These are phyloP conservation scores for Bos taurus DNA, from an alignment of 2,113 vertebrate genomes.

Conservation along the genomic window ARS-UCD2.0 NC_037331.1:116932001-116932500, in stretches of 20 bases:
- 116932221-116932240: neutral
- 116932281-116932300: rapidly evolving
- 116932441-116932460: rapidly evolving
- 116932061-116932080: neutral
- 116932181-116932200: neutral
- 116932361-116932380: neutral
- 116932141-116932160: neutral
- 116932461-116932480: neutral
- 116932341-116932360: neutral
- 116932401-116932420: neutral
- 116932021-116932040: neutral
- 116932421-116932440: neutral
- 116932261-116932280: neutral
- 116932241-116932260: neutral
- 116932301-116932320: neutral
- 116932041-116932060: neutral
- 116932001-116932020: neutral
- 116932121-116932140: too few relatives aligned
- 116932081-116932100: neutral
- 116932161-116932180: neutral
- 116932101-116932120: neutral
- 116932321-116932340: too few relatives aligned
- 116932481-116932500: neutral
- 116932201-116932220: neutral
- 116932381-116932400: neutral